A percentile compares a stretch with the other conserved stretches of the same genome.
These are phyloP conservation scores for Tichodroma muraria DNA, from an alignment of 2,113 vertebrate genomes.

Conservation along the genomic window DNA sequence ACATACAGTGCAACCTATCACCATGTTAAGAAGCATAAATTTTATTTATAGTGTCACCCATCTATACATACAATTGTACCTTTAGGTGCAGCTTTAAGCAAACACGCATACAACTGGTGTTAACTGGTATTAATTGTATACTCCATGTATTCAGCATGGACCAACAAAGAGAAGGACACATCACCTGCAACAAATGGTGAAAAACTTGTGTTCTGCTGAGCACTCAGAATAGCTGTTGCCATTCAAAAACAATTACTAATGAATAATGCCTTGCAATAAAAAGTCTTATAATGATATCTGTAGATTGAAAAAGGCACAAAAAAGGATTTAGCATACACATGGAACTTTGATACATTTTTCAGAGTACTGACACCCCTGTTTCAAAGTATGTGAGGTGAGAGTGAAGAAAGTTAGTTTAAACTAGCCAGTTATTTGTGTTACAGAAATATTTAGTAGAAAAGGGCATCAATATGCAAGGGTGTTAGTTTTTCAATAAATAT, in stretches of 20 bases:
- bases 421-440: not conserved
- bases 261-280: not conserved
- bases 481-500: not conserved
- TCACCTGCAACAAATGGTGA: not conserved
- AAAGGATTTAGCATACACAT: not conserved
- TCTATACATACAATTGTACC: not conserved
- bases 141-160: not conserved
- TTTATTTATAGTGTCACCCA: not conserved
- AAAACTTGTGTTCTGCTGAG: not conserved
- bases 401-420: not conserved
- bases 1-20: not conserved
- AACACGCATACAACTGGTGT: fast-evolving
- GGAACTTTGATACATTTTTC: not conserved
- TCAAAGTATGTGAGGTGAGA: not conserved
- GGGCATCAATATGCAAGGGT: not conserved
- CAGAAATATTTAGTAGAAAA: not conserved
- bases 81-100: not conserved
- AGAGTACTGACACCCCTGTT: not conserved
- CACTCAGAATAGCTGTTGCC: not conserved
- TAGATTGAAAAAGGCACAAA: not conserved
- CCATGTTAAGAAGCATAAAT: not conserved
- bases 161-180: not conserved
- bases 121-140: not conserved
- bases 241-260: not conserved
- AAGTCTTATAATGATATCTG: not conserved